phyloP scores from a whole-genome alignment of 2,888 invertebrate species.

The Heterodera filipjevi region DNA sequence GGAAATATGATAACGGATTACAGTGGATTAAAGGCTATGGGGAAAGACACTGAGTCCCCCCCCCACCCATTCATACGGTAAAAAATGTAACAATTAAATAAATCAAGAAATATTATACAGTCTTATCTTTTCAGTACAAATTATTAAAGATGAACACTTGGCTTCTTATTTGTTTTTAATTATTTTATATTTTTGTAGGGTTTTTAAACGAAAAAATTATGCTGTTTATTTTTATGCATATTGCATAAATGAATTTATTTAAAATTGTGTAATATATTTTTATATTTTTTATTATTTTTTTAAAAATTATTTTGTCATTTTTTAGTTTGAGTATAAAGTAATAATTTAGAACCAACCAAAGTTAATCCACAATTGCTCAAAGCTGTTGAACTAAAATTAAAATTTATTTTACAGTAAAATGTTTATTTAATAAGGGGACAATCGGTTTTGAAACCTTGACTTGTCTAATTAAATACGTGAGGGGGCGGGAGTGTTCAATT shows the following conservation, averaged over 20 bases:
- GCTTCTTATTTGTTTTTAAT: neutral
- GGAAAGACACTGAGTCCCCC: neutral
- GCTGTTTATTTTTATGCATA: neutral
- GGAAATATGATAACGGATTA: neutral
- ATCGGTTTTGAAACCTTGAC: no score
- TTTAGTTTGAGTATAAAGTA: neutral
- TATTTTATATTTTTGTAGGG: neutral
- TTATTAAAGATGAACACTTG: neutral
- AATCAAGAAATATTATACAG: no score
- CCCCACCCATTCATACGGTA: neutral
- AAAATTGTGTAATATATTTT: neutral
- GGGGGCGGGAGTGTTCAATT: no score
- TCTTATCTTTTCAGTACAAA: no score
- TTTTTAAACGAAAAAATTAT: neutral
- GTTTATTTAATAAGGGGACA: no score
- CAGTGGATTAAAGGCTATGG: neutral
- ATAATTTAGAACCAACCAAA: conserved; percentile 18
- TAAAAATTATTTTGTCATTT: neutral
- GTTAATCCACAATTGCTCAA: conserved; percentile 66
- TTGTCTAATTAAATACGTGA: no score
- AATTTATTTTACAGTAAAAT: neutral
- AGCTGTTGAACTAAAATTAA: conserved; percentile 67
- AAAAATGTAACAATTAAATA: no score
- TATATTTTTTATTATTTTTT: neutral
- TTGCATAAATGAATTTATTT: neutral